A percentile compares a stretch with the other conserved stretches of the same genome.
These are phyloP conservation scores for Crotalus tigris DNA, from an alignment of 2,113 vertebrate genomes.

Conservation along the genomic window DNA sequence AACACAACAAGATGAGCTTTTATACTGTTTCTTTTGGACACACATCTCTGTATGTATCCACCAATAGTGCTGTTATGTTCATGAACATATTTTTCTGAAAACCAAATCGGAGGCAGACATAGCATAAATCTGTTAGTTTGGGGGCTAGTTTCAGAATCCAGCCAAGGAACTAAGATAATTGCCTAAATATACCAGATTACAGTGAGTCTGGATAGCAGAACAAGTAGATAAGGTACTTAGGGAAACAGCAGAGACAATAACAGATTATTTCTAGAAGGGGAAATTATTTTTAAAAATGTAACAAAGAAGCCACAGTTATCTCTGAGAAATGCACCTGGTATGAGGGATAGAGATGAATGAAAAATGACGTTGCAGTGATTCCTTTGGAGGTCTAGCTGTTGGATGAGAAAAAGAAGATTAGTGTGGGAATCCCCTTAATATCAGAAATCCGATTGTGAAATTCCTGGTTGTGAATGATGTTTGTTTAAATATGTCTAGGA, in stretches of 20 bases:
- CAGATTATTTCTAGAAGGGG: not conserved
- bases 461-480: not conserved
- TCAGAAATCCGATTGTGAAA: not conserved
- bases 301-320: not conserved
- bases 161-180: not conserved
- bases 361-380: not conserved
- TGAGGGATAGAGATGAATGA: not conserved
- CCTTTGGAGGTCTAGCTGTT: not conserved
- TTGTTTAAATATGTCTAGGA: not conserved
- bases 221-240: not conserved
- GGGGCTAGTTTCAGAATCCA: not conserved
- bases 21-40: not conserved
- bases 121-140: not conserved
- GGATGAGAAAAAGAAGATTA: not conserved
- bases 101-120: not conserved
- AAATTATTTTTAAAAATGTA: not conserved
- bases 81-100: not conserved
- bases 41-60: not conserved
- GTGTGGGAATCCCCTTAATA: not conserved
- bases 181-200: not conserved
- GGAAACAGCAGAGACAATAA: not conserved
- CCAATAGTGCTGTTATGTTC: not conserved
- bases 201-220: not conserved
- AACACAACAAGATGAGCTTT: not conserved
- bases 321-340: not conserved